Conservation (phyloP, 2,888 invertebrate species). For the Dyspetes luteomarginatus region DNA sequence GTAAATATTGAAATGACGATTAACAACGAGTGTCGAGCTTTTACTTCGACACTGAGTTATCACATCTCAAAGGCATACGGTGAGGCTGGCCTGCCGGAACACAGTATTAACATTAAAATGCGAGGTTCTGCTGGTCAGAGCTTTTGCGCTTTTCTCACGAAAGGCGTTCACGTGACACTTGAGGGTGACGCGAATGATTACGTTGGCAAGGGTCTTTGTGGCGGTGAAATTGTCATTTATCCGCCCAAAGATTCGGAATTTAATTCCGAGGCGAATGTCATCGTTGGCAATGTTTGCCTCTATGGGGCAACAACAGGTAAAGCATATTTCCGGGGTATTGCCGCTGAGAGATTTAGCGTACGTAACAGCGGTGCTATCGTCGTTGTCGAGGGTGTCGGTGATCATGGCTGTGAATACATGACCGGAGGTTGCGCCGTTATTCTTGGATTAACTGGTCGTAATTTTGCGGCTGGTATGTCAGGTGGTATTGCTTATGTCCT, state of each 20-base stretch:
- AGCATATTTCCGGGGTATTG: conserved; percentile 97
- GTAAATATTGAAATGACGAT: conserved; percentile 92
- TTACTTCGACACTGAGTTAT: conserved; percentile 97
- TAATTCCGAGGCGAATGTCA: conserved; percentile 96
- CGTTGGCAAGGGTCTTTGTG: conserved; percentile 98
- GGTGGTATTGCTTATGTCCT: conserved; percentile 97
- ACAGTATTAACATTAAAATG: conserved; percentile 91
- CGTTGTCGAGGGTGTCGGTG: conserved; percentile 99
- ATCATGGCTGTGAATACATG: conserved; percentile 99
- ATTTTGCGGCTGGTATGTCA: conserved; percentile 99
- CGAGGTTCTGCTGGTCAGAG: conserved; percentile 99
- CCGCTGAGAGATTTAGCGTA: conserved; percentile 99
- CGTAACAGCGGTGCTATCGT: conserved; percentile 98
- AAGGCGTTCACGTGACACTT: conserved; percentile 94
- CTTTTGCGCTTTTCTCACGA: conserved; percentile 98
- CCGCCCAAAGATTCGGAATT: conserved; percentile 95
- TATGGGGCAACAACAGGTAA: conserved; percentile 98
- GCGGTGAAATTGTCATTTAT: conserved; percentile 96
- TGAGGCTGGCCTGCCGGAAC: conserved; percentile 93
- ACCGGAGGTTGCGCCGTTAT: conserved; percentile 97
- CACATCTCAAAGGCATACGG: conserved; percentile 97
- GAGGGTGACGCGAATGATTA: conserved; percentile 99
- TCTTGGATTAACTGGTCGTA: conserved; percentile 97
- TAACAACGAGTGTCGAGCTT: conserved; percentile 96
- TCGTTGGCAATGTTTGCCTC: conserved; percentile 98